Evolutionary conservation across 2,113 vertebrate genomes (phyloP).

Genomic region (Peucedramus taeniatus): DNA sequence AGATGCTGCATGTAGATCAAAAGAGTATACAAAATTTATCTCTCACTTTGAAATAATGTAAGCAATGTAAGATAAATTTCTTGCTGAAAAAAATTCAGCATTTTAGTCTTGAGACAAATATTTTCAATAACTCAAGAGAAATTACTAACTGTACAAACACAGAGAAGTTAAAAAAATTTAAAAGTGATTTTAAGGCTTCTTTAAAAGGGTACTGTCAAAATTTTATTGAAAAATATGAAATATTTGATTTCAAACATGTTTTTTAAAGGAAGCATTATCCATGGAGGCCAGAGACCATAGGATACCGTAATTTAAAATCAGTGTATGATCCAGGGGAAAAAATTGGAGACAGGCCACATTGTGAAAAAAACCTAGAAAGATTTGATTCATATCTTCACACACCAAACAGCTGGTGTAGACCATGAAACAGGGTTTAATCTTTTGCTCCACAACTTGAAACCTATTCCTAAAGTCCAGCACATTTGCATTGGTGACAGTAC

Average conservation of each 20-base stretch:
- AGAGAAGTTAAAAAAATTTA: background rate
- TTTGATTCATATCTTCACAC: background rate
- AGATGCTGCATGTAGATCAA: background rate
- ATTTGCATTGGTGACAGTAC: background rate
- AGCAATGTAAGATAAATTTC: background rate
- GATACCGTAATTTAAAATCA: background rate
- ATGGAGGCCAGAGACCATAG: background rate
- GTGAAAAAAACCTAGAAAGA: background rate
- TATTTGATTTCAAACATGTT: background rate
- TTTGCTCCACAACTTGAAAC: background rate
- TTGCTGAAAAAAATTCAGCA: background rate
- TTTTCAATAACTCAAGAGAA: background rate
- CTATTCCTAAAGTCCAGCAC: background rate
- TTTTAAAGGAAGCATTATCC: background rate
- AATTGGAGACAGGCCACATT: accelerated
- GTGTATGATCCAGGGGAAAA: background rate
- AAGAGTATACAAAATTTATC: background rate
- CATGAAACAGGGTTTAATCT: background rate
- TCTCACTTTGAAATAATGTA: background rate
- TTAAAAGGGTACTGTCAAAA: background rate
- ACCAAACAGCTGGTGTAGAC: background rate
- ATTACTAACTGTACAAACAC: background rate
- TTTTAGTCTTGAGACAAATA: background rate
- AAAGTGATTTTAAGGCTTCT: background rate
- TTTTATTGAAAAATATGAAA: background rate